These are phyloP conservation scores for Cygnus atratus DNA, from an alignment of 2,113 vertebrate genomes.

Conservation along the genomic window DNA sequence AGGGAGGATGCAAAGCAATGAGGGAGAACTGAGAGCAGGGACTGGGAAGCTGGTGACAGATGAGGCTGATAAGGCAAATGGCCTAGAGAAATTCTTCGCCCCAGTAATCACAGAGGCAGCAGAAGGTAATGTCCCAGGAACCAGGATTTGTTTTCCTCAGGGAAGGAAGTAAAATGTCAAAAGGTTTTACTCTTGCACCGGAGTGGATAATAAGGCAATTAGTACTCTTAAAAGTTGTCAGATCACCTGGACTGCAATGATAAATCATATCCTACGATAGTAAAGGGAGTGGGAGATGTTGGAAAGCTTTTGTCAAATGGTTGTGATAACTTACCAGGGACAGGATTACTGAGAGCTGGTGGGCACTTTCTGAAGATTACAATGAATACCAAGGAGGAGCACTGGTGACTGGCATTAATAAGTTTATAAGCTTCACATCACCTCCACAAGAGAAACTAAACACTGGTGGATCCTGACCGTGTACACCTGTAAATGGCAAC, in stretches of 20 bases:
- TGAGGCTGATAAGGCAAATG: slow-evolving; percentile 46
- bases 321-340: background rate
- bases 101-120: slow-evolving; percentile 61
- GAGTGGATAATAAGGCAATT: slow-evolving; percentile 64
- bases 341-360: background rate
- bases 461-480: background rate
- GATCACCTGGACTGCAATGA: background rate
- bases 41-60: slow-evolving; percentile 56
- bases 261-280: slow-evolving; percentile 27
- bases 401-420: background rate
- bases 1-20: background rate
- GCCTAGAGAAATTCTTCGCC: slow-evolving; percentile 55
- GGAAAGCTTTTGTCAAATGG: background rate
- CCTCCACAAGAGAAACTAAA: background rate
- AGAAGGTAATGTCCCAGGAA: slow-evolving; percentile 59
- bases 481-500: background rate
- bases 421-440: background rate
- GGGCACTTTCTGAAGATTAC: background rate
- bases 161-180: slow-evolving; percentile 61
- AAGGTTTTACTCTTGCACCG: slow-evolving; percentile 53
- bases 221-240: slow-evolving; percentile 46
- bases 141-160: slow-evolving; percentile 52
- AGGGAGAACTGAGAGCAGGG: background rate
- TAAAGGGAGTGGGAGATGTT: background rate
- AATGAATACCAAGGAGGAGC: background rate